Evolutionary conservation across 2,113 vertebrate genomes (phyloP), one percentile per base, ranked within the genome.

Genomic region (Probosciger aterrimus): DNA sequence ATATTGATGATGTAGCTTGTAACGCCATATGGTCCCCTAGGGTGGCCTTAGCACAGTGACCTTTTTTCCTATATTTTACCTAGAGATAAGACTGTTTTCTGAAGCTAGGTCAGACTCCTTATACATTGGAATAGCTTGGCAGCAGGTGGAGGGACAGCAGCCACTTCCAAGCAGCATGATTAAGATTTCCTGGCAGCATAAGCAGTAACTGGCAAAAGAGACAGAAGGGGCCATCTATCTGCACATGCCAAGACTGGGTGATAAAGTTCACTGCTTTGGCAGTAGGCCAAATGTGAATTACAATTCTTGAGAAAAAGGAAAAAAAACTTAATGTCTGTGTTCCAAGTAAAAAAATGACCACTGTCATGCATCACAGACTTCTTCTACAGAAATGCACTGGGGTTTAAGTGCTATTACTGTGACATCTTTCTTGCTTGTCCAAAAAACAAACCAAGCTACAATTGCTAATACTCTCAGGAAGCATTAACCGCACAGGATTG

Each of bases 101-200:
- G 74, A 67, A 87, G 76, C 37, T 44, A 27, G 63, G 14, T 14
- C 1, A 2, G 46, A 43, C 39, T 80, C 82, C 73, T 59, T 30
- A 31, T 9, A 7, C 53, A 81, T 62, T 11, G 35, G 53, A 83
- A 82, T 92, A 90, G 67, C 90, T 83, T 96, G 95, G 95, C 95
- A 93, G 95, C 19, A 53, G 77, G 88, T 44, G 79, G 78, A 79
- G 46, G 90, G 91, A 78, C 89, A 52, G 69, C 60, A 33, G 86
- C 47, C 93, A 73, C 92, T 90, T 96, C 93, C 90, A 96, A 95
- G 80, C 83, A 96, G 93, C 74, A 25, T 89, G 93, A 96, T 96
- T 88, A 96, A 97, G 95, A 96, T 86, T 97, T 97, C 93, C 96
- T 97, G 97, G 97, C 95, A 98, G 62, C 81, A 33, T 30, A 59